Evolutionary conservation across 2,888 invertebrate genomes (phyloP).

Genomic region (Bombylius discolor): DNA sequence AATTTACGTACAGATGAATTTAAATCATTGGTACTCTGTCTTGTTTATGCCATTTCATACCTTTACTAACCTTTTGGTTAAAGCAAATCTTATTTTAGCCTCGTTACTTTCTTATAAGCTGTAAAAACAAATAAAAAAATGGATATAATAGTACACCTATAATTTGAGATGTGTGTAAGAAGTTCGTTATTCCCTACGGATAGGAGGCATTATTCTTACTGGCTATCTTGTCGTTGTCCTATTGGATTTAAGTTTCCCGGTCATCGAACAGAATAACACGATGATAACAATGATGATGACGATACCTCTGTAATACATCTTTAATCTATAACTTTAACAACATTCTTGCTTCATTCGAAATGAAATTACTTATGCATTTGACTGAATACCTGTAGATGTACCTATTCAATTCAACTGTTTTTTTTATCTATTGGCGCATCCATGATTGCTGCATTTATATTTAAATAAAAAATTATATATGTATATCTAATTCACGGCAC

Average conservation of each 20-base stretch:
- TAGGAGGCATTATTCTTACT: not conserved
- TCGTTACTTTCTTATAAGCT: not conserved
- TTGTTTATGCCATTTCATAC: no score
- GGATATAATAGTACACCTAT: slow-evolving; percentile 4
- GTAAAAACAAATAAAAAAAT: slow-evolving; percentile 1
- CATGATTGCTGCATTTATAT: no score
- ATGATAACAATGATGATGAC: no score
- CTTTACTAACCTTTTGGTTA: no score
- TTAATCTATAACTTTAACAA: not conserved
- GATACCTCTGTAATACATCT: not conserved
- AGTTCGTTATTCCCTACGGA: slow-evolving; percentile 6
- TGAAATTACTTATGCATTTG: not conserved
- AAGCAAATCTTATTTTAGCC: no score
- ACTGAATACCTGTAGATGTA: not conserved
- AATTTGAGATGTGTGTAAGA: slow-evolving; percentile 2
- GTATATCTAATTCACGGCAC: not conserved
- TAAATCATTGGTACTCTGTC: no score
- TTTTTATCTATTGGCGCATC: no score
- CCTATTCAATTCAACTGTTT: no score
- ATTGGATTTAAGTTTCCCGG: not conserved
- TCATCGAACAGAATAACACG: not conserved
- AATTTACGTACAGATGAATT: not conserved
- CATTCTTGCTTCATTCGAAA: not conserved
- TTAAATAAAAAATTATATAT: not conserved
- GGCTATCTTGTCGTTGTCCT: not conserved